These are phyloP conservation scores for Dolichoris vasculosae DNA, from an alignment of 1,140 invertebrate species.

Conservation along the genomic window DNA sequence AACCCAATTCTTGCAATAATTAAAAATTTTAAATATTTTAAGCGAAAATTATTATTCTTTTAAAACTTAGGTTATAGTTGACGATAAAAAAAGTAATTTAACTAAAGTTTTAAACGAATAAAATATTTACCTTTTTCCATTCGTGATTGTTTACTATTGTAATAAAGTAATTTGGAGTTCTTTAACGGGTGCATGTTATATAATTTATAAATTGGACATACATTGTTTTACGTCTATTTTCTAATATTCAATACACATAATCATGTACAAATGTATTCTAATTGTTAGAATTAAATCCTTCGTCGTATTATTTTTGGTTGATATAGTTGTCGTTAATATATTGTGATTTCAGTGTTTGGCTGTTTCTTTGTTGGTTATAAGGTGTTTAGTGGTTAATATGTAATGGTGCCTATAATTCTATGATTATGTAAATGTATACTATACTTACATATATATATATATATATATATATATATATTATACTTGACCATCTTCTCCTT, in stretches of 20 bases:
- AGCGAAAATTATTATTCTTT: no score
- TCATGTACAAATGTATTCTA: conserved; percentile 62
- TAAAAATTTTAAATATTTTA: no score
- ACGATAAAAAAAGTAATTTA: no score
- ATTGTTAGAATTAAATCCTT: conserved; percentile 67
- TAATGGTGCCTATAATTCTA: conserved; percentile 61
- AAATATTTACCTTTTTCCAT: background rate
- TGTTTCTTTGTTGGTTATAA: conserved; percentile 73
- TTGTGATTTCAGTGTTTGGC: conserved; percentile 72
- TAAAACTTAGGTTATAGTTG: no score
- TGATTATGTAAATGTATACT: no score
- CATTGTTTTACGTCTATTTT: background rate
- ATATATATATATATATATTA: conserved; percentile 5
- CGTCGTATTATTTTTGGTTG: conserved; percentile 72
- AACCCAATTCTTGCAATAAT: no score
- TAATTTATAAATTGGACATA: conserved; percentile 5
- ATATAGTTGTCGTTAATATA: conserved; percentile 70
- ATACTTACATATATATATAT: conserved; percentile 16
- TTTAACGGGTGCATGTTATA: conserved; percentile 27
- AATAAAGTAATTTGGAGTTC: background rate
- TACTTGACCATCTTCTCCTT: background rate
- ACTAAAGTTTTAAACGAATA: background rate
- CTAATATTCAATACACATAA: background rate
- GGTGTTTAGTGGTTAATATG: conserved; percentile 74
- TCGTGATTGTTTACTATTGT: background rate